phyloP scores from a whole-genome alignment of 1,140 invertebrate genomes.

The Himalopsyche phryganea region DNA sequence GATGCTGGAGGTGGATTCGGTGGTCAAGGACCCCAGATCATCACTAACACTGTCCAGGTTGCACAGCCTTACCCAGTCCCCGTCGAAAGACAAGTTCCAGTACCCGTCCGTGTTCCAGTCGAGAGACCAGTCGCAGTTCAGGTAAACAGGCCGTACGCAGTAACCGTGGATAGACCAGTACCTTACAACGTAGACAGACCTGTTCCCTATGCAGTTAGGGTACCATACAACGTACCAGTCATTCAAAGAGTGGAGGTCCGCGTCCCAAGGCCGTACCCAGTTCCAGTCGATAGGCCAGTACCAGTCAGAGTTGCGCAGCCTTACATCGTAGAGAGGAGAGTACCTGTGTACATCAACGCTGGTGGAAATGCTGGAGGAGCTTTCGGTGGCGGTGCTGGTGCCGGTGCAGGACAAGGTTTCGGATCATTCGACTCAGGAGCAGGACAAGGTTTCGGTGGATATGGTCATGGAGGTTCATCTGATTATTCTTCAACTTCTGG shows the following conservation, averaged over 20 bases:
- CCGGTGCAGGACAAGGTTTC: background rate
- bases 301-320: conserved; percentile 38
- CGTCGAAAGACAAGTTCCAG: conserved; percentile 28
- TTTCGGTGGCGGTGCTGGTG: background rate
- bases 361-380: background rate
- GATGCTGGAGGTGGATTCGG: background rate
- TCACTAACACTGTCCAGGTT: conserved; percentile 21
- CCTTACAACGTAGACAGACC: conserved; percentile 34
- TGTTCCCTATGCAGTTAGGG: conserved; percentile 34
- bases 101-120: conserved; percentile 22
- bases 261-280: conserved; percentile 39
- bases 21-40: conserved; percentile 6
- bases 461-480: background rate
- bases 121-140: conserved; percentile 18
- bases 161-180: no score
- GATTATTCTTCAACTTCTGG: background rate
- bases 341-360: conserved; percentile 28
- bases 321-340: conserved; percentile 32
- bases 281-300: conserved; percentile 41
- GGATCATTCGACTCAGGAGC: background rate
- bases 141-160: conserved; percentile 26
- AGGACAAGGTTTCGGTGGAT: background rate
- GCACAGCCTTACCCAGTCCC: conserved; percentile 31
- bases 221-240: conserved; percentile 41
- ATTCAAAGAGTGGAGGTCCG: conserved; percentile 40